Evolutionary conservation across 2,797 vertebrate genomes (phyloP).

Genomic region (Melopsittacus undulatus): DNA sequence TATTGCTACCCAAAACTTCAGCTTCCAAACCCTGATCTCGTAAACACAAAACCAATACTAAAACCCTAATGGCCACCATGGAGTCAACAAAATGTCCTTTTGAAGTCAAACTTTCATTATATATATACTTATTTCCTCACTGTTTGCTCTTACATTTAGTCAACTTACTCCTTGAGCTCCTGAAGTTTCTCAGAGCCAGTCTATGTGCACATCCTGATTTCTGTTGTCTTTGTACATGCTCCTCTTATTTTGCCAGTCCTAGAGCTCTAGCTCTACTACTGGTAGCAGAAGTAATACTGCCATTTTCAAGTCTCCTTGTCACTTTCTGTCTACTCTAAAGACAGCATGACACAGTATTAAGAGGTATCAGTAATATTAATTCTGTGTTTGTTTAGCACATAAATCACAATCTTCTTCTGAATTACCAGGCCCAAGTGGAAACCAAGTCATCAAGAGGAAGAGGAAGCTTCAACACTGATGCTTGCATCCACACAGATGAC

Average conservation of each 20-base stretch:
- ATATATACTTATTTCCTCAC: not conserved
- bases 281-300: not conserved
- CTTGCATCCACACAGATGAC: not conserved
- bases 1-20: not conserved
- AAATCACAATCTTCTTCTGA: not conserved
- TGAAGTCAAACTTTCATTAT: not conserved
- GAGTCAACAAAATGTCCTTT: not conserved
- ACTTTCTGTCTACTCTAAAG: not conserved
- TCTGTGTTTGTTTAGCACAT: not conserved
- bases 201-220: not conserved
- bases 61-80: not conserved
- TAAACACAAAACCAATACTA: not conserved
- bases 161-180: not conserved
- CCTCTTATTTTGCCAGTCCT: not conserved
- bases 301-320: not conserved
- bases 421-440: not conserved
- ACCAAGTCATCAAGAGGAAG: not conserved
- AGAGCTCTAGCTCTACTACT: not conserved
- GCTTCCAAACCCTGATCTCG: not conserved
- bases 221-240: not conserved
- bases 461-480: accelerated
- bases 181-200: not conserved
- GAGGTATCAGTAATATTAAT: not conserved
- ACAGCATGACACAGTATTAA: not conserved
- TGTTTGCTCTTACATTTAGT: not conserved